phyloP scores from a whole-genome alignment of 2,888 invertebrate genomes.

The Melanargia galathea region DNA sequence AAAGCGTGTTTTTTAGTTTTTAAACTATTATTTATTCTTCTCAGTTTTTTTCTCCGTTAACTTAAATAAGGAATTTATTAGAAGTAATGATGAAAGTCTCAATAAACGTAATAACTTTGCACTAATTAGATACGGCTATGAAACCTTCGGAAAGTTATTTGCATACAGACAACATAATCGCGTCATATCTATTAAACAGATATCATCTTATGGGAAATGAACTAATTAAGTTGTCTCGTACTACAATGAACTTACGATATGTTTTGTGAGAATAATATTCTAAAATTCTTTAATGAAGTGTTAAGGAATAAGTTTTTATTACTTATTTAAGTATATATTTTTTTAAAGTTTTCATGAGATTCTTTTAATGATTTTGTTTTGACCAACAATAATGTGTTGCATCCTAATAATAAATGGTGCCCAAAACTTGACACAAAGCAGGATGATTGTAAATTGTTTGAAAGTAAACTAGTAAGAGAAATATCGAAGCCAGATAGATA shows the following conservation, averaged over 20 bases:
- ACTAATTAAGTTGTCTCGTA: slow-evolving; percentile 31
- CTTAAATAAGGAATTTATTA: too few relatives aligned
- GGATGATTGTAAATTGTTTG: too few relatives aligned
- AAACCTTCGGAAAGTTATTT: slow-evolving; percentile 31
- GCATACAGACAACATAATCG: slow-evolving; percentile 31
- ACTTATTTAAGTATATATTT: too few relatives aligned
- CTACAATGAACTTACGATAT: slow-evolving; percentile 17
- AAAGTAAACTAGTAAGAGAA: too few relatives aligned
- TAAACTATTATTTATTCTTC: neutral
- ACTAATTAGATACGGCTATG: slow-evolving; percentile 6
- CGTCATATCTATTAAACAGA: slow-evolving; percentile 26
- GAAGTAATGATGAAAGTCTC: slow-evolving; percentile 1
- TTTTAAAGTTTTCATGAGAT: too few relatives aligned
- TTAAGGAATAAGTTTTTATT: neutral
- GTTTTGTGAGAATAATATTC: neutral
- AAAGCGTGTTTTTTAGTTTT: too few relatives aligned
- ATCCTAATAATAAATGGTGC: too few relatives aligned
- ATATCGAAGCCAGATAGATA: too few relatives aligned
- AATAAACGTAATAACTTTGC: neutral
- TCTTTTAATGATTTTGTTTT: too few relatives aligned
- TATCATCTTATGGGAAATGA: slow-evolving; percentile 31
- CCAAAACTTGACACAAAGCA: too few relatives aligned
- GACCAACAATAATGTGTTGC: too few relatives aligned
- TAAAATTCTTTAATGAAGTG: neutral
- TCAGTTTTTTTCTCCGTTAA: neutral